Evolutionary conservation across 2,113 vertebrate genomes (phyloP), one percentile per base, ranked within the genome.

Genomic region (Alosa alosa): DNA sequence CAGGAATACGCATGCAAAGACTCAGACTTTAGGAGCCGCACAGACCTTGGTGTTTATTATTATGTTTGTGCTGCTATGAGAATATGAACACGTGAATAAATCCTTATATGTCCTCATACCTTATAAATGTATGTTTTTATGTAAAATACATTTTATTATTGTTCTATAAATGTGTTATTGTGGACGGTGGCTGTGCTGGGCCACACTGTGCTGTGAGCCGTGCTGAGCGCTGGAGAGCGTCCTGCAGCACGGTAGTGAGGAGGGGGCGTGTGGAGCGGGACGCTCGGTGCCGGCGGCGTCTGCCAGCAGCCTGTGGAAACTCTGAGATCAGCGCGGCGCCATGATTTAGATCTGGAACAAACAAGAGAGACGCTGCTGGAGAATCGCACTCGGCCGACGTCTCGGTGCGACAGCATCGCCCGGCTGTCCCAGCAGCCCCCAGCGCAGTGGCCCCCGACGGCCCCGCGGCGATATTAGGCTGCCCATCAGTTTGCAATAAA

Each of bases 261-360:
- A 20, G 20, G 55, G 55, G 55, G 55, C 18, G 55, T 22, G 20
- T 60, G 3, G 4, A 60, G 55, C 1, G 20, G 18, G 20, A 22
- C 41, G 50, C 17, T 15, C 50, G 3, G 18, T 11, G 47, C 6
- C 11, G 47, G 47, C 47, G 55, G 6, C 18, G 20, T 60, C 55
- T 60, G 18, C 55, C 55, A 60, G 55, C 18, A 60, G 20, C 4
- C 55, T 60, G 55, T 60, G 55, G 55, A 60, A 60, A 60, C 18
- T 60, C 55, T 60, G 55, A 60, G 55, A 60, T 60, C 55, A 60
- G 55, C 20, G 55, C 20, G 89, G 88, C 47, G 82, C 87, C 83
- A 88, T 90, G 92, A 93, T 93, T 60, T 60, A 60, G 55, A 60
- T 60, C 55, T 60, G 55, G 55, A 60, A 60, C 55, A 60, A 60